These are phyloP conservation scores for Melanostigma gelatinosum DNA, from an alignment of 2,113 vertebrate genomes.

Conservation along the genomic window DNA sequence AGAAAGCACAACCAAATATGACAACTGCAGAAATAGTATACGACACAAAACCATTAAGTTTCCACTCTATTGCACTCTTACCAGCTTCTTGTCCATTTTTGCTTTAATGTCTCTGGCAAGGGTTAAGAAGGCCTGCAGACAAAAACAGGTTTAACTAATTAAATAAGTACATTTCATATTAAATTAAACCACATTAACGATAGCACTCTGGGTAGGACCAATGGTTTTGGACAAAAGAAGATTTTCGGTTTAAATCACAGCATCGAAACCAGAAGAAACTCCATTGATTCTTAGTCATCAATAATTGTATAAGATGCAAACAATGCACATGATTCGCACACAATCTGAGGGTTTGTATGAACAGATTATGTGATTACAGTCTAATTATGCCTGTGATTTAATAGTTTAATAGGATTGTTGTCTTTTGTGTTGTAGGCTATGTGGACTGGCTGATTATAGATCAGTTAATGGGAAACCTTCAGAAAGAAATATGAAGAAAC, in stretches of 20 bases:
- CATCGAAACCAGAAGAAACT: not conserved
- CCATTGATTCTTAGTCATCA: not conserved
- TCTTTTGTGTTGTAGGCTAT: not conserved
- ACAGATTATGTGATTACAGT: not conserved
- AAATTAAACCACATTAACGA: not conserved
- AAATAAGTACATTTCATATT: not conserved
- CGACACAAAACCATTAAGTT: not conserved
- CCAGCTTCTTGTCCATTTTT: constrained; percentile 99
- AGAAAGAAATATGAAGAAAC: too few species aligned
- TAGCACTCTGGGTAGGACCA: not conserved
- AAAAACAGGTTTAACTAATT: constrained; percentile 1
- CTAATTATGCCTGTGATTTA: not conserved
- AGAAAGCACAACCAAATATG: not conserved
- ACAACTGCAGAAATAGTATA: not conserved
- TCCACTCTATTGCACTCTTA: constrained; percentile 73
- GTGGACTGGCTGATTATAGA: not conserved
- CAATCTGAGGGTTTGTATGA: not conserved
- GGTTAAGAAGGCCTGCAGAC: constrained; percentile 91
- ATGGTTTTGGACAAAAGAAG: not conserved
- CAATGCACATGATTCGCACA: not conserved
- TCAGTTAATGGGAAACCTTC: not conserved
- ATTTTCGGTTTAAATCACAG: not conserved
- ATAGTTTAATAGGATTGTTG: not conserved
- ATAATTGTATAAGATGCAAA: not conserved
- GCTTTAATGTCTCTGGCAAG: constrained; percentile 99